A percentile compares a stretch with the other conserved stretches of the same genome.
Conservation (phyloP, 2,797 vertebrate species). For the Acanthurus lineatus region DNA sequence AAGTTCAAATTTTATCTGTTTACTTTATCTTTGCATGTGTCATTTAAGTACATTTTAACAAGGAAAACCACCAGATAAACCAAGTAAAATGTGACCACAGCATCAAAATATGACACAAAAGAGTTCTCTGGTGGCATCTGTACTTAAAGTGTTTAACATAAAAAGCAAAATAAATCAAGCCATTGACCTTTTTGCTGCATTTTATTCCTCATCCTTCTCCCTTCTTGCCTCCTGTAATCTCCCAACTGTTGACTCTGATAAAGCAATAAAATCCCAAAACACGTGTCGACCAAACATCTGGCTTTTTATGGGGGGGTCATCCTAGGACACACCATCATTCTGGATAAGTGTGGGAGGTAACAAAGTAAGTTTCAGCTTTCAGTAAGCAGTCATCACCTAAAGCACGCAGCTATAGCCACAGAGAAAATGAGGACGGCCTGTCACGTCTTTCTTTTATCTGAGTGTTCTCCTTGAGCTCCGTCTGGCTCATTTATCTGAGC, state of each 20-base stretch:
- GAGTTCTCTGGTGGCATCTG: neutral
- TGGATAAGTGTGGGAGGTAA: conserved; percentile 31
- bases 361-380: conserved; percentile 28
- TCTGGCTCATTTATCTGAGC: conserved; percentile 70
- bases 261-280: neutral
- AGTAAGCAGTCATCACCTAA: conserved; percentile 51
- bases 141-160: neutral
- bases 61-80: conserved; percentile 1
- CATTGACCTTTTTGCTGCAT: neutral
- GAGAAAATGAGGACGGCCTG: conserved; percentile 67
- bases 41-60: neutral
- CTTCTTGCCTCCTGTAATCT: neutral
- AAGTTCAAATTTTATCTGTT: neutral
- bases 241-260: neutral
- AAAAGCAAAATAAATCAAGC: neutral
- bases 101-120: neutral
- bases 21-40: neutral
- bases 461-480: conserved; percentile 58
- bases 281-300: conserved; percentile 2
- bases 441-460: conserved; percentile 64
- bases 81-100: neutral
- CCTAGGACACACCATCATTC: conserved; percentile 19
- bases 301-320: neutral
- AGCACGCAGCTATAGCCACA: conserved; percentile 17
- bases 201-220: neutral